Conservation (phyloP, 2,113 vertebrate genomes). For the Centropus unirufus region DNA sequence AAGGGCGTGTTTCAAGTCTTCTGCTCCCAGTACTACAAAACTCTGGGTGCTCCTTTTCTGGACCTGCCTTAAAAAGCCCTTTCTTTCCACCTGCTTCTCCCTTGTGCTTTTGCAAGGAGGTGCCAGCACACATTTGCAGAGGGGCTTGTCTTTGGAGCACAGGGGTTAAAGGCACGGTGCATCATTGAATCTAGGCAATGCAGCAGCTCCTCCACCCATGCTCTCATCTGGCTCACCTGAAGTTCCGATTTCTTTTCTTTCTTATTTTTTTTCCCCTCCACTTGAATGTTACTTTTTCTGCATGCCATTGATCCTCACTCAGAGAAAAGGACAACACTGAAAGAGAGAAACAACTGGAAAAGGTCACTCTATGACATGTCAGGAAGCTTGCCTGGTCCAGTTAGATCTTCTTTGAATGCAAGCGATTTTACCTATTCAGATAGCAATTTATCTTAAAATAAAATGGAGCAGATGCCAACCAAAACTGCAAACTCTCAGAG, state of each 20-base stretch:
- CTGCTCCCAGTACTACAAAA: neutral
- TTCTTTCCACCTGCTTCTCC: neutral
- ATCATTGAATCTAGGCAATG: neutral
- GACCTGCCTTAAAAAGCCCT: neutral
- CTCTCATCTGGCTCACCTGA: neutral
- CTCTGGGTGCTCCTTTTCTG: neutral
- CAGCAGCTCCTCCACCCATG: neutral
- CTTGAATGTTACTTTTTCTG: conserved; percentile 3
- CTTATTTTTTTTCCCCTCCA: neutral
- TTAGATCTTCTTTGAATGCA: neutral
- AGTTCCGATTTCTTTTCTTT: neutral
- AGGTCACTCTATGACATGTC: neutral
- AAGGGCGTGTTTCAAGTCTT: neutral
- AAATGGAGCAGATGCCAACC: neutral
- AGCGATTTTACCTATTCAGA: neutral
- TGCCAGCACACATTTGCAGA: neutral
- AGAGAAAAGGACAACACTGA: neutral
- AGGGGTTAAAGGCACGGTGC: neutral
- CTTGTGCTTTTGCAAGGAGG: neutral
- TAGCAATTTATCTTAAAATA: neutral
- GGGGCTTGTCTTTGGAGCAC: neutral
- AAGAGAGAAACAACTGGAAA: neutral
- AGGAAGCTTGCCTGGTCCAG: neutral
- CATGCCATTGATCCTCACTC: neutral
- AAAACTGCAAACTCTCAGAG: neutral